Base-by-base conservation (phyloP, 2,113 vertebrate genomes). In the Paralichthys olivaceus region DNA sequence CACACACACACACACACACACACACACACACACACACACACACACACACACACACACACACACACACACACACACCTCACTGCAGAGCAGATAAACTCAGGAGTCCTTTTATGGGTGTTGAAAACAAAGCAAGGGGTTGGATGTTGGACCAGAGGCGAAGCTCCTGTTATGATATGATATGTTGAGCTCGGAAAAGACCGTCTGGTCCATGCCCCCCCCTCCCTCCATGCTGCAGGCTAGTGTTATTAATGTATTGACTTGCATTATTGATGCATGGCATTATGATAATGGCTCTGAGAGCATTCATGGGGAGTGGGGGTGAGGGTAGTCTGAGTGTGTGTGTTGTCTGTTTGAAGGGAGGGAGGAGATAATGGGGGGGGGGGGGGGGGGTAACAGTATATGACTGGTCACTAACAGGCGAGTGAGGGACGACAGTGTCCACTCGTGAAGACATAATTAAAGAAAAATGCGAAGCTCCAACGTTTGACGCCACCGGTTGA, bases 251-350 rank as follows among this genome's bases (percentile, higher is more conserved):
- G 93, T 91, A 93, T 87, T 91, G 87, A 92, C 85, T 88, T 95
- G 91, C 92, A 95, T 95, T 95, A 95, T 95, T 95, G 92, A 95
- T 95, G 90, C 72, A 51, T 80, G 85, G 86, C 92, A 95, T 94
- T 93, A 93, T 94, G 90, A 91, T 94, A 95, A 95, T 95, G 92
- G 91, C 28, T 87, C 84, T 90, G 75, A 93, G 89, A 92, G 91
- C 74, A 87, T 84, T 89, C 20, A n/a, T n/a, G 57, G 80, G 83
- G 78, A 70, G 70, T 73, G 67, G 76, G 67, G 58, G 51, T 25
- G 47, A 32, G 79, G 65, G 61, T 5, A 54, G 37, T 77, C 55
- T 69, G 69, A 66, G 80, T 86, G 69, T 74, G 71, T 79, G 75
- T 81, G 75, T 45, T 53, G 77, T 88, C 25, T 84, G 75, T 81